Base-by-base conservation (phyloP, 2,113 vertebrate species). In the Notiomystis cincta region DNA sequence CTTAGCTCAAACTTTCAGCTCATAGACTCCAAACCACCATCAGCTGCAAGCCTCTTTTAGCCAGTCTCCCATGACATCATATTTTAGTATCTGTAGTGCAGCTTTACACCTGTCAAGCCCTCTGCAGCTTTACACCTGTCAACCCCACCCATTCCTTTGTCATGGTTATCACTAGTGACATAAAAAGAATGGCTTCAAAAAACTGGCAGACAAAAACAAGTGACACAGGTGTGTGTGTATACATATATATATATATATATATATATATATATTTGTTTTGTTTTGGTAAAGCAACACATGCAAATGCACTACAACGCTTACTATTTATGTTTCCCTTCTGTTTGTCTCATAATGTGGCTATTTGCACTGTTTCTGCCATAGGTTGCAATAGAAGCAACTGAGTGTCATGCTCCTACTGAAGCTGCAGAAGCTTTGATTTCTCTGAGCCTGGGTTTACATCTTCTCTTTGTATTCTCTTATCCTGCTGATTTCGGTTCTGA, bases 41-140 rank as follows among this genome's bases (percentile, higher is more conserved):
- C 31, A 79, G 21, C 9, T 45, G 11, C 17, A 85, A 45, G 28
- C 7, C 14, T 65, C 54, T 65, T 65, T 53, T 33, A 42, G 35
- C 18, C 42, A 57, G 24, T 10, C 25, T 57, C 23, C 27, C 3
- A 1, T 24, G n/a, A 28, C 8, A 20, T 0, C 0, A 5, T 15
- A 50, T 60, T 73, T 64, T 45, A 48, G 23, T 28, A 61, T 35
- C 45, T 13, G 11, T 5, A 53, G 15, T 13, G 18, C 37, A 54
- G n/a, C n/a, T n/a, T n/a, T n/a, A n/a, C n/a, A n/a, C n/a, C n/a
- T n/a, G n/a, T n/a, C n/a, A n/a, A n/a, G n/a, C n/a, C 40, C 12
- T 19, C 5, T 38, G 30, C 30, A 45, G 33, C 82, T 56, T 79
- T 65, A 70, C 20, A 47, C 19, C 18, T 50, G 4, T 19, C 27